A percentile compares a stretch with the other conserved stretches of the same genome.
These are phyloP conservation scores for Tinea pellionella DNA, from an alignment of 2,888 invertebrate species.

Conservation along the genomic window DNA sequence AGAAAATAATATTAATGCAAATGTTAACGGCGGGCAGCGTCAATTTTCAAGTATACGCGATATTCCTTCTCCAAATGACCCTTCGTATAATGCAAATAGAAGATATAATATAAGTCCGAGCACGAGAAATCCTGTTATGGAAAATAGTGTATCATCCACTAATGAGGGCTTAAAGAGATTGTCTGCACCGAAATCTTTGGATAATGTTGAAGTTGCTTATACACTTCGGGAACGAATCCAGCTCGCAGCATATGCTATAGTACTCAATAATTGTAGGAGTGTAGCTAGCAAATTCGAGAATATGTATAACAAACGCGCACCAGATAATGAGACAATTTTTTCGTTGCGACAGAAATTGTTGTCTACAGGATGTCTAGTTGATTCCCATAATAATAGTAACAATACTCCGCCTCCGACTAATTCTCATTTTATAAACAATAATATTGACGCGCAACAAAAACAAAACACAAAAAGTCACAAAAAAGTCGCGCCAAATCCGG, in stretches of 20 bases:
- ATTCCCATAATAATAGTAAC: conserved; percentile 39
- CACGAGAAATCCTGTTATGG: conserved; percentile 45
- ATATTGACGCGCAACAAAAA: not conserved
- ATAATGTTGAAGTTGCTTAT: conserved; percentile 45
- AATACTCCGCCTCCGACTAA: not conserved
- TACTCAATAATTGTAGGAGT: conserved; percentile 56
- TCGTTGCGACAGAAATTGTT: conserved; percentile 52
- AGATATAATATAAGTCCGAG: conserved; percentile 16
- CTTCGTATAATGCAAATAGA: conserved; percentile 22
- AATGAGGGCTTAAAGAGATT: conserved; percentile 50
- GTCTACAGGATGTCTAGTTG: conserved; percentile 51
- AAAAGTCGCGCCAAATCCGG: conserved; percentile 42
- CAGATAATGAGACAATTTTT: conserved; percentile 62
- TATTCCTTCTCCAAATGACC: too few species aligned
- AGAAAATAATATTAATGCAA: too few species aligned
- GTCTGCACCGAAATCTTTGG: conserved; percentile 35
- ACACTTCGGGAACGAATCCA: conserved; percentile 49
- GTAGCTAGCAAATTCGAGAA: conserved; percentile 51
- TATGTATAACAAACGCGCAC: conserved; percentile 53
- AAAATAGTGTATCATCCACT: conserved; percentile 56
- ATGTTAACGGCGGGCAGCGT: not conserved
- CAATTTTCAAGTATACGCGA: too few species aligned
- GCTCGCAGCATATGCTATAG: conserved; percentile 55
- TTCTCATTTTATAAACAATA: not conserved
- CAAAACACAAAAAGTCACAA: not conserved